Percentiles rank a stretch among this genome's conserved stretches.
These are phyloP conservation scores for Peromyscus californicus DNA, from an alignment of 2,113 vertebrate species.

Conservation along the genomic window DNA sequence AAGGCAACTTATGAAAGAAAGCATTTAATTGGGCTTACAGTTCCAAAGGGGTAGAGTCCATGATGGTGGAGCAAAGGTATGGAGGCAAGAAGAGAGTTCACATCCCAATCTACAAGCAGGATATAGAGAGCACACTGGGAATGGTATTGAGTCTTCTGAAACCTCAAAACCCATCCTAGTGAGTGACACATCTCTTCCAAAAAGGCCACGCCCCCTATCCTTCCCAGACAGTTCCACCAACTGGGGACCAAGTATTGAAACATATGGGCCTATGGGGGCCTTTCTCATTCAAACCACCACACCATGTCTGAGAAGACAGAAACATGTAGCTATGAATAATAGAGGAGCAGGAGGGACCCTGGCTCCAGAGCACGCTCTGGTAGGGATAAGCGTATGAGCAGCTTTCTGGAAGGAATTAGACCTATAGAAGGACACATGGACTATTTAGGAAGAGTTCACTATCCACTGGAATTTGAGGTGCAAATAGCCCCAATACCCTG, in stretches of 20 bases:
- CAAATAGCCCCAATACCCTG: neutral
- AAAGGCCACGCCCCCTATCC: neutral
- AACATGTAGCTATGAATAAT: too few relatives aligned
- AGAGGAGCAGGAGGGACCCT: neutral
- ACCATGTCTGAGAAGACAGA: slow-evolving; percentile 12
- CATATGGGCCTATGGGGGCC: neutral
- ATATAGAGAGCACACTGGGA: neutral
- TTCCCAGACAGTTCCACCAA: neutral
- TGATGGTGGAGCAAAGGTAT: neutral
- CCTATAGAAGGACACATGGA: neutral
- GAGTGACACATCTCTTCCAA: neutral
- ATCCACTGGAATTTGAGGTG: neutral
- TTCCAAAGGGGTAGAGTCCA: neutral
- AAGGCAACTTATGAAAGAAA: neutral
- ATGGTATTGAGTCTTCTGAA: neutral
- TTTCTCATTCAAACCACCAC: neutral
- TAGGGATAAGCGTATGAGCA: neutral
- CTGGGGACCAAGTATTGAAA: neutral
- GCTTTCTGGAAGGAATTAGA: neutral
- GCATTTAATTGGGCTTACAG: neutral
- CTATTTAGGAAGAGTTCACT: neutral
- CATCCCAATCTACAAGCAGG: neutral
- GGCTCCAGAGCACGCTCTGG: neutral
- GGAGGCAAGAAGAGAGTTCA: neutral
- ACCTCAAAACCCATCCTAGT: neutral